Percentiles rank a stretch among this genome's conserved stretches.
phyloP scores from a whole-genome alignment of 2,888 invertebrate species.

The Machimus rusticus region DNA sequence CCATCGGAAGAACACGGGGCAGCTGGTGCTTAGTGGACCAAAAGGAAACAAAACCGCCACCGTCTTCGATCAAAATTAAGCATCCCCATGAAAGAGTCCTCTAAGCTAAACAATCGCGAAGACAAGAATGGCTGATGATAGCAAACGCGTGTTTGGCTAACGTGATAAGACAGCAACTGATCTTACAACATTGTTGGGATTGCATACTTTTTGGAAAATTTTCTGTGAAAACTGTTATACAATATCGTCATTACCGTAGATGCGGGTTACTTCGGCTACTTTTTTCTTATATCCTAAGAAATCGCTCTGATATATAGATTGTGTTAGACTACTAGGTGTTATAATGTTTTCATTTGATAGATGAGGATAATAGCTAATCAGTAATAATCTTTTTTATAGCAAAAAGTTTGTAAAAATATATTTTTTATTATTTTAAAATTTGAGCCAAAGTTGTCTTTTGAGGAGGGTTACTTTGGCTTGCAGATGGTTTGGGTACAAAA shows the following conservation, averaged over 20 bases:
- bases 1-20: neutral
- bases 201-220: neutral
- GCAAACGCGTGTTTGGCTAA: neutral
- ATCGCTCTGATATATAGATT: too few species aligned
- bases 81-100: neutral
- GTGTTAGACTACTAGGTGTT: too few species aligned
- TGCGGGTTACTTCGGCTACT: too few species aligned
- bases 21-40: neutral
- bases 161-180: neutral
- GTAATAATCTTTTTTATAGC: too few species aligned
- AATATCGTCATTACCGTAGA: neutral
- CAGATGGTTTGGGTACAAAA: too few species aligned
- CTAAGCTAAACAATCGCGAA: neutral
- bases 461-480: too few species aligned
- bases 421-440: too few species aligned
- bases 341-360: too few species aligned
- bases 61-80: conserved; percentile 1
- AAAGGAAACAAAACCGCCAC: neutral
- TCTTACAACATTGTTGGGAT: neutral
- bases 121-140: conserved; percentile 16
- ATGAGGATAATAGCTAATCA: too few species aligned
- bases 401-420: too few species aligned
- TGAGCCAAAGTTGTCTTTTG: too few species aligned
- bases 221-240: neutral
- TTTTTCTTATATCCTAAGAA: too few species aligned